Percentiles rank a stretch among this genome's conserved stretches.
These are phyloP conservation scores for Ciconia nigra DNA, from an alignment of 2,797 vertebrate species.

Conservation along the genomic window DNA sequence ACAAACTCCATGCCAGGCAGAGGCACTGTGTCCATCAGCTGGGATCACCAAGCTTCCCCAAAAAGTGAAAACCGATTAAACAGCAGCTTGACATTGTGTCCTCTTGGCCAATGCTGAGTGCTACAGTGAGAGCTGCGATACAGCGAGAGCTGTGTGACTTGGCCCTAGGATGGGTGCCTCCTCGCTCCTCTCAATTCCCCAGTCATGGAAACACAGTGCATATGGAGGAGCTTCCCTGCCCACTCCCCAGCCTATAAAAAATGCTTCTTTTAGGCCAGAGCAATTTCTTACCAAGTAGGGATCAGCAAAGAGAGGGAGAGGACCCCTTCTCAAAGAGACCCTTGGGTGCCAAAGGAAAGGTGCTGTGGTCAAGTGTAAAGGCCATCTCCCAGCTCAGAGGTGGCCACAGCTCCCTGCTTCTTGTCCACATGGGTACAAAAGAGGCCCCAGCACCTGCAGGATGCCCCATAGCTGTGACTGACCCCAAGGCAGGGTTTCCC, in stretches of 20 bases:
- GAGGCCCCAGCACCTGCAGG: background rate
- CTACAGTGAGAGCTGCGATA: background rate
- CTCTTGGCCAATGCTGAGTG: background rate
- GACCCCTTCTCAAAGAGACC: background rate
- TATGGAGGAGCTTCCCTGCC: background rate
- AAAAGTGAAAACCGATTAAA: background rate
- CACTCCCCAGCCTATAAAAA: background rate
- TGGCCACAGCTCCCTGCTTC: background rate
- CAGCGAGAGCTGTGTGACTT: background rate
- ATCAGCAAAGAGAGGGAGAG: background rate
- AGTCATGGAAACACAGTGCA: rapidly evolving
- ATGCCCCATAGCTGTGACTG: background rate
- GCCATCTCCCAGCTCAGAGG: background rate
- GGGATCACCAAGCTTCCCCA: background rate
- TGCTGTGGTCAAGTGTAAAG: background rate
- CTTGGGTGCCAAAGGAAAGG: background rate
- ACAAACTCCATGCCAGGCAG: rapidly evolving
- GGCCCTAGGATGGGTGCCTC: background rate
- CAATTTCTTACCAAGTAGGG: background rate
- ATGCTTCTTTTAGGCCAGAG: background rate
- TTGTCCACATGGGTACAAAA: background rate
- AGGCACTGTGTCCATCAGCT: background rate
- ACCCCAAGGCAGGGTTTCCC: background rate
- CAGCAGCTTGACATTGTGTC: background rate
- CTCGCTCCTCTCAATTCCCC: background rate